Percentiles rank a stretch among this genome's conserved stretches.
Evolutionary conservation across 2,888 invertebrate species (phyloP).

Genomic region (Elegia similella): DNA sequence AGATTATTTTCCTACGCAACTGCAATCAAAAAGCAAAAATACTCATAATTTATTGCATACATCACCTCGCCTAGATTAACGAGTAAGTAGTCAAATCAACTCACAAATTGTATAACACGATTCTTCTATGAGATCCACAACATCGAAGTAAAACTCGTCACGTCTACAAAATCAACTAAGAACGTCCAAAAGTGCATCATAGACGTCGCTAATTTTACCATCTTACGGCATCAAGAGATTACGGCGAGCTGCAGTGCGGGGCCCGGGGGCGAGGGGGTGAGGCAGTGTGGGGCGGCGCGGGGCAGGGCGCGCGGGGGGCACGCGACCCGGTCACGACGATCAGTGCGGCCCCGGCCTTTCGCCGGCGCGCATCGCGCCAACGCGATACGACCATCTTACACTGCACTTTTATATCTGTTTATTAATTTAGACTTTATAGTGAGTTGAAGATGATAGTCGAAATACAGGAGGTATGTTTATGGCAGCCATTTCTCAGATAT

Average conservation of each 20-base stretch:
- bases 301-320: slow-evolving; percentile 38
- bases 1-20: too few relatives aligned
- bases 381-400: slow-evolving; percentile 30
- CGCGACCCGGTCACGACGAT: slow-evolving; percentile 71
- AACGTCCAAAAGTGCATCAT: slow-evolving; percentile 62
- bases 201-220: slow-evolving; percentile 66
- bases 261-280: slow-evolving; percentile 37
- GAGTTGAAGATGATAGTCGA: slow-evolving; percentile 70
- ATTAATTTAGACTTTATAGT: slow-evolving; percentile 16
- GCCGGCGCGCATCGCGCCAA: slow-evolving; percentile 70
- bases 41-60: too few relatives aligned
- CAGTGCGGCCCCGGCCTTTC: slow-evolving; percentile 78
- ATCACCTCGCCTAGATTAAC: too few relatives aligned
- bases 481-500: background rate
- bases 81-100: too few relatives aligned
- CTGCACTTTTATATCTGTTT: slow-evolving; percentile 30
- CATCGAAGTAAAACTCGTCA: background rate
- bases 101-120: too few relatives aligned
- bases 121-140: background rate
- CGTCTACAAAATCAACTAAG: slow-evolving; percentile 28
- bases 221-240: slow-evolving; percentile 75
- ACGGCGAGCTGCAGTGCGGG: slow-evolving; percentile 68
- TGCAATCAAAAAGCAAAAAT: too few relatives aligned
- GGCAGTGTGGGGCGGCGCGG: slow-evolving; percentile 23
- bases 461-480: slow-evolving; percentile 70